Evolutionary conservation across 1,140 invertebrate species (phyloP).

Genomic region (Drosophila seguyi): DNA sequence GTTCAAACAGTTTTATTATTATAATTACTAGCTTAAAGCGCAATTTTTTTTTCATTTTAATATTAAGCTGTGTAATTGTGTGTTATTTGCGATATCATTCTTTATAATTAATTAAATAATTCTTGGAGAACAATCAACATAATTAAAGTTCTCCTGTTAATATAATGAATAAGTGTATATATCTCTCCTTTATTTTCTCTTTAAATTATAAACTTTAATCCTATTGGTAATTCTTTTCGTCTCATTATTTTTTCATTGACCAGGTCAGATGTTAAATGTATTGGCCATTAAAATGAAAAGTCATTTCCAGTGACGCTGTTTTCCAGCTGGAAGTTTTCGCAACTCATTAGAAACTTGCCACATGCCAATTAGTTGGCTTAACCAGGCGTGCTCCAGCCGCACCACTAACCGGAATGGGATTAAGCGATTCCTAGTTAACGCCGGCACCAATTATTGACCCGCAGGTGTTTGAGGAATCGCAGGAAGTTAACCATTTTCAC

Average conservation of each 20-base stretch:
- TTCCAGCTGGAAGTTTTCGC: conserved; percentile 51
- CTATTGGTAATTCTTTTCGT: not conserved
- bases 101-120: not conserved
- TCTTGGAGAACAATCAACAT: not conserved
- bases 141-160: not conserved
- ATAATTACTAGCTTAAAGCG: not conserved
- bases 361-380: conserved; percentile 70
- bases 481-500: conserved; percentile 23
- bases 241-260: conserved; percentile 6
- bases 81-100: not conserved
- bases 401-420: conserved; percentile 21
- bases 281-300: conserved; percentile 48
- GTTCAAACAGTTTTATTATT: not conserved
- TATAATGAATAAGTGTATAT: too few relatives aligned
- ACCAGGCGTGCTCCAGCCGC: conserved; percentile 26
- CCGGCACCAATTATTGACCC: conserved; percentile 52
- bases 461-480: conserved; percentile 38
- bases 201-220: conserved; percentile 1
- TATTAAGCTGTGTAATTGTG: not conserved
- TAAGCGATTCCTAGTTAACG: conserved; percentile 27
- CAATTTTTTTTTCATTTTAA: not conserved
- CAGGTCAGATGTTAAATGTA: conserved; percentile 8
- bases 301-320: conserved; percentile 53
- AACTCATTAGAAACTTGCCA: conserved; percentile 72
- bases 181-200: not conserved